Evolutionary conservation across 2,113 vertebrate species (phyloP), one percentile per base, ranked within the genome.

Genomic region (Heliornis fulica): DNA sequence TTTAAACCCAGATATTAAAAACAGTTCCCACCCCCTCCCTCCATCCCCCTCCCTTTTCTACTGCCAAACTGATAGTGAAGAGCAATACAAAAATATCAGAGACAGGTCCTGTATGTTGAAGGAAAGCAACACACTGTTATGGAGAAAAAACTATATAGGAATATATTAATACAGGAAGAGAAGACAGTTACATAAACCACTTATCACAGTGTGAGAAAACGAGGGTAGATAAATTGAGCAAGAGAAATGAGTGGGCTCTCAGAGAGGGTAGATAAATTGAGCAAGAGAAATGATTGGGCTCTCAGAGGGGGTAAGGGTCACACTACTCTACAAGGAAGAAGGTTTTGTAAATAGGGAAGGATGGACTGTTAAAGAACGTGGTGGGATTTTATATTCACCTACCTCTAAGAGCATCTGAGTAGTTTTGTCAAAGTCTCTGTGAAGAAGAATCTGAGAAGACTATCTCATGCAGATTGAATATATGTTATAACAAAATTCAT

Each of bases 1-100:
- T 86, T 76, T 65, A 93, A 96, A 87, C 36, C 4, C 15, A 79
- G 78, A 53, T 94, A 83, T 79, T 89, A 69, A 70, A 82, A 70
- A 48, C 61, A 26, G 31, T 50, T 81, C 60, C 31, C 13, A 65
- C n/a, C 3, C 10, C 12, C 25, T 72, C 50, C 32, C 20, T 89
- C 32, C 15, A 40, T 9, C 13, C 17, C 14, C 15, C 12, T 41
- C 8, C 5, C 22, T 21, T 32, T 74, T 34, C 38, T 65, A 8
- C 63, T 50, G 90, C 41, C 40, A 83, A 65, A n/a, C 48, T 79
- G 51, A 89, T 34, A 86, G 15, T 70, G 63, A 81, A 64, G 3
- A 3, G 22, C 64, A 77, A 83, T 43, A 48, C 6, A 82, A 40
- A 87, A 90, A 25, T 59, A 78, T 20, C 43, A 69, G n/a, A 86